phyloP scores from a whole-genome alignment of 2,113 vertebrate genomes.

The Ictalurus punctatus region DNA sequence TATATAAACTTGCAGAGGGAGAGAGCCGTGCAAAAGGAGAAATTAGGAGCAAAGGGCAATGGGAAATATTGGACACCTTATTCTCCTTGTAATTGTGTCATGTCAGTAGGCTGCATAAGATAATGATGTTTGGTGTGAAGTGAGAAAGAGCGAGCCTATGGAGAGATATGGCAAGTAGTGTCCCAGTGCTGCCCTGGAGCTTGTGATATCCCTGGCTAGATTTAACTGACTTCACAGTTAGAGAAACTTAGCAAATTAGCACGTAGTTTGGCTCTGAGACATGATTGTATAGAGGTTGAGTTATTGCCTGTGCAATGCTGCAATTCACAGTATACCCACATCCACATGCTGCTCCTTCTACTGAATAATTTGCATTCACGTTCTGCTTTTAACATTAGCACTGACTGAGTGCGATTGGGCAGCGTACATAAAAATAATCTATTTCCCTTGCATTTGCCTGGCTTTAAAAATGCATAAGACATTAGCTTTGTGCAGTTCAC shows the following conservation, averaged over 20 bases:
- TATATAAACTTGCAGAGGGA: slow-evolving; percentile 48
- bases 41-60: slow-evolving; percentile 47
- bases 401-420: slow-evolving; percentile 25
- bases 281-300: not conserved
- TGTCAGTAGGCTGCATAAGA: slow-evolving; percentile 51
- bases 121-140: slow-evolving; percentile 44
- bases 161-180: slow-evolving; percentile 24
- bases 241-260: slow-evolving; percentile 38
- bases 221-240: slow-evolving; percentile 30
- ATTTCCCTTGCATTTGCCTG: slow-evolving; percentile 64
- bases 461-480: slow-evolving; percentile 49
- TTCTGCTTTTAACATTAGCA: slow-evolving; percentile 27
- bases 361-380: slow-evolving; percentile 1
- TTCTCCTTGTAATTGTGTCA: slow-evolving; percentile 51
- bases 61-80: slow-evolving; percentile 47
- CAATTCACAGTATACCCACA: slow-evolving; percentile 33
- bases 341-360: not conserved
- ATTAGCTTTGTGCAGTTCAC: slow-evolving; percentile 32
- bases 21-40: slow-evolving; percentile 27
- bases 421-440: slow-evolving; percentile 25
- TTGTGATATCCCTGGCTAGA: slow-evolving; percentile 24
- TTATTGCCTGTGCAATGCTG: slow-evolving; percentile 22
- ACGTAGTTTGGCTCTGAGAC: slow-evolving; percentile 13
- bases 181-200: slow-evolving; percentile 3
- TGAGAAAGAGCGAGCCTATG: slow-evolving; percentile 25